Evolutionary conservation across 2,113 vertebrate genomes (phyloP), one percentile per base, ranked within the genome.

Genomic region (Turnix velox): DNA sequence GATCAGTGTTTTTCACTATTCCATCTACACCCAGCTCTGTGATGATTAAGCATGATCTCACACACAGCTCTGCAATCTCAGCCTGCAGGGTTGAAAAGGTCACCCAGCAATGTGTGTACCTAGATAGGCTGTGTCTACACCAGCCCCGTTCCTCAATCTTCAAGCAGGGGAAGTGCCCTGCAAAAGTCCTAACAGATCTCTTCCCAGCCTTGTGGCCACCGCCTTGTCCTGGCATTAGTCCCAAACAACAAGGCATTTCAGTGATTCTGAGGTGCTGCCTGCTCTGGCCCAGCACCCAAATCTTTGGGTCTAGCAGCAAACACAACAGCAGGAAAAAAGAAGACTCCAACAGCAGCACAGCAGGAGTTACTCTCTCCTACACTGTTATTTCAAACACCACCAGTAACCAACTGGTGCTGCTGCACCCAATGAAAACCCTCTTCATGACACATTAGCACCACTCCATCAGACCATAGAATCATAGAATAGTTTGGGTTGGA

Each of bases 41-140:
- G 72, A 86, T 42, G 66, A 93, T 67, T 78, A 82, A 79, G 59
- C 8, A 1, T 0, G 14, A 72, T 62, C 77, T 77, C 68, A 24
- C 65, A 46, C 42, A 7, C 58, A 90, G 52, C 33, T 42, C 87
- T 62, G 43, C 57, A 35, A 49, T 35, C 42, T 59, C 68, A 87
- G 46, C 37, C 66, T 22, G 46, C 35, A 1, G 11, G 78, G 71
- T 83, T 92, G 89, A 90, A 91, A 96, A 96, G 94, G 84, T 91
- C 93, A 86, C 2, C 0, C 1, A 73, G 81, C 88, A 90, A 86
- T 80, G 73, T 90, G 85, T 73, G 51, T 62, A 8, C 67, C 78
- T 25, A 84, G 88, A 93, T 75, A 92, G 92, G 61, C 87, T 43
- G 18, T 16, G 20, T 69, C 85, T 51, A 59, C 57, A 31, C 30